Evolutionary conservation across 1,140 invertebrate species (phyloP).

Genomic region (Zaprionus vittiger): DNA sequence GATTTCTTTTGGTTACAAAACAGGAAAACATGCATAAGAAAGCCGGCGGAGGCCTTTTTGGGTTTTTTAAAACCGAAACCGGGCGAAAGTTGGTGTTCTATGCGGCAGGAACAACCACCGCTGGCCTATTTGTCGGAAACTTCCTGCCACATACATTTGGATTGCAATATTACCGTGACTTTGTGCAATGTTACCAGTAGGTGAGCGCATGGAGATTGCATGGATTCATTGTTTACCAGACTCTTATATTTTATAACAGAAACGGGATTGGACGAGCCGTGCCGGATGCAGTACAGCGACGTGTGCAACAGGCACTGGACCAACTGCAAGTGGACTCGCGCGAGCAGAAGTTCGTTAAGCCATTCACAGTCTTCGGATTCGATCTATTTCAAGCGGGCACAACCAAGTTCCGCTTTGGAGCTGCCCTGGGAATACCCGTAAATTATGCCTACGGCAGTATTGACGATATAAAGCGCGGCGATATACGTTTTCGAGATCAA

Average conservation of each 20-base stretch:
- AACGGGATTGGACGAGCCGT: constrained; percentile 84
- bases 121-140: constrained; percentile 64
- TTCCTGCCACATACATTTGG: constrained; percentile 86
- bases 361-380: constrained; percentile 88
- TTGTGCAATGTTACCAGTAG: constrained; percentile 86
- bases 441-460: constrained; percentile 86
- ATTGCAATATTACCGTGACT: constrained; percentile 85
- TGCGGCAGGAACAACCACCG: constrained; percentile 59
- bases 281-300: constrained; percentile 72
- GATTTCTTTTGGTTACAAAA: constrained; percentile 53
- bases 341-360: constrained; percentile 83
- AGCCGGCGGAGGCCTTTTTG: constrained; percentile 53
- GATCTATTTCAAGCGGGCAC: constrained; percentile 86
- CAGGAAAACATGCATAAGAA: constrained; percentile 56
- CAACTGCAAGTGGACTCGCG: constrained; percentile 85
- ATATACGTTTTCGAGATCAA: constrained; percentile 86
- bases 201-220: constrained; percentile 40
- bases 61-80: constrained; percentile 60
- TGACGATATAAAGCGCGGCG: constrained; percentile 84
- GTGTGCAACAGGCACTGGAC: constrained; percentile 85
- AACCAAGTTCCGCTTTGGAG: constrained; percentile 84
- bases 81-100: constrained; percentile 63
- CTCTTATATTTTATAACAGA: constrained; percentile 56
- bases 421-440: constrained; percentile 87
- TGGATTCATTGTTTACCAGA: constrained; percentile 8